These are phyloP conservation scores for Lateolabrax maculatus DNA, from an alignment of 2,797 vertebrate species.

Conservation along the genomic window DNA sequence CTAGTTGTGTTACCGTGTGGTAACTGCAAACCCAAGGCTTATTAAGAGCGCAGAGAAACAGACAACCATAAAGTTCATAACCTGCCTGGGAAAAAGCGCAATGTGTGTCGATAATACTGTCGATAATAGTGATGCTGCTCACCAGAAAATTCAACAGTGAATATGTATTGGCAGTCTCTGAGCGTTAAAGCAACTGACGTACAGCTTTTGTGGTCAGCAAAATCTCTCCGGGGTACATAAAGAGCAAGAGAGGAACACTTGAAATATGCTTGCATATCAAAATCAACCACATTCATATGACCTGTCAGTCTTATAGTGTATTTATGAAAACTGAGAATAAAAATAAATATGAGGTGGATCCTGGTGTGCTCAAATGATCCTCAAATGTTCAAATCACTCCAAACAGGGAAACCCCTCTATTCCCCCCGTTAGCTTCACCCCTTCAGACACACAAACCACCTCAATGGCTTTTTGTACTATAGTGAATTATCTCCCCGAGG, in stretches of 20 bases:
- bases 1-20: background rate
- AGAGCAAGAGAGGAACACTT: background rate
- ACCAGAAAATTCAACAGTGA: background rate
- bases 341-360: constrained; percentile 29
- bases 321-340: constrained; percentile 28
- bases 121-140: background rate
- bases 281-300: background rate
- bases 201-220: constrained; percentile 3
- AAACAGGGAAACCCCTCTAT: constrained; percentile 24
- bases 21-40: background rate
- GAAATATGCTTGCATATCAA: constrained; percentile 3
- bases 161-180: background rate
- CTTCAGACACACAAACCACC: constrained; percentile 63
- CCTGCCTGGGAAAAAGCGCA: constrained; percentile 4
- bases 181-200: background rate
- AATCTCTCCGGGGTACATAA: background rate
- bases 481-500: constrained; percentile 57
- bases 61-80: constrained; percentile 22
- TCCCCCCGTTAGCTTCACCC: background rate
- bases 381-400: constrained; percentile 40
- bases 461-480: constrained; percentile 59
- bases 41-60: constrained; percentile 2
- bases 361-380: constrained; percentile 41
- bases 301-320: background rate
- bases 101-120: background rate